A percentile compares a stretch with the other conserved stretches of the same genome.
These are phyloP conservation scores for Coreoperca whiteheadi DNA, from an alignment of 2,113 vertebrate species.

Conservation along the genomic window DNA sequence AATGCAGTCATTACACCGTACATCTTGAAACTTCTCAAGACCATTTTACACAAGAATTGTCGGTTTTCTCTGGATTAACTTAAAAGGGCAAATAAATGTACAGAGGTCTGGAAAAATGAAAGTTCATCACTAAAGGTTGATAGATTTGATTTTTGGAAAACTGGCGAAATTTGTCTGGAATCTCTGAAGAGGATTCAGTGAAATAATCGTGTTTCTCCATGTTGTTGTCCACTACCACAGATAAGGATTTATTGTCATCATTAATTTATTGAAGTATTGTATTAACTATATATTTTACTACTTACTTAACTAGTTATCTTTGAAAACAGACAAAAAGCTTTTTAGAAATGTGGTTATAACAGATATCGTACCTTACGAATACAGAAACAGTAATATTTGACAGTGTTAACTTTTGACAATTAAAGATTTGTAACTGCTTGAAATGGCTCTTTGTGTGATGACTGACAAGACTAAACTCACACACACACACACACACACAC, in stretches of 20 bases:
- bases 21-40: neutral
- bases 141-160: neutral
- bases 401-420: slow-evolving; percentile 79
- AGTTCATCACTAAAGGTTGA: neutral
- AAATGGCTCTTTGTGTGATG: slow-evolving; percentile 49
- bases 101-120: slow-evolving; percentile 4
- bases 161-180: neutral
- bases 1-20: slow-evolving; percentile 9
- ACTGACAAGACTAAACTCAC: neutral
- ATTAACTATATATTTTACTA: slow-evolving; percentile 68
- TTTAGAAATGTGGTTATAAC: slow-evolving; percentile 66
- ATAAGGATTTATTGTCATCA: slow-evolving; percentile 14
- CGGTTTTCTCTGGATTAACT: slow-evolving; percentile 2
- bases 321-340: slow-evolving; percentile 44
- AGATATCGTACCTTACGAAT: slow-evolving; percentile 40
- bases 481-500: slow-evolving; percentile 3
- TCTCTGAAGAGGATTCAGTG: slow-evolving; percentile 4
- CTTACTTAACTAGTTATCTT: slow-evolving; percentile 60
- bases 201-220: slow-evolving; percentile 22
- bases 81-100: slow-evolving; percentile 29
- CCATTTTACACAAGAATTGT: neutral
- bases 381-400: slow-evolving; percentile 65
- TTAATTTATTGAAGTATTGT: slow-evolving; percentile 56
- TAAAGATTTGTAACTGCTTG: slow-evolving; percentile 81
- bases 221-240: slow-evolving; percentile 24